Evolutionary conservation across 2,797 vertebrate genomes (phyloP), one percentile per base, ranked within the genome.

Genomic region (Sebastolobus alascanus): DNA sequence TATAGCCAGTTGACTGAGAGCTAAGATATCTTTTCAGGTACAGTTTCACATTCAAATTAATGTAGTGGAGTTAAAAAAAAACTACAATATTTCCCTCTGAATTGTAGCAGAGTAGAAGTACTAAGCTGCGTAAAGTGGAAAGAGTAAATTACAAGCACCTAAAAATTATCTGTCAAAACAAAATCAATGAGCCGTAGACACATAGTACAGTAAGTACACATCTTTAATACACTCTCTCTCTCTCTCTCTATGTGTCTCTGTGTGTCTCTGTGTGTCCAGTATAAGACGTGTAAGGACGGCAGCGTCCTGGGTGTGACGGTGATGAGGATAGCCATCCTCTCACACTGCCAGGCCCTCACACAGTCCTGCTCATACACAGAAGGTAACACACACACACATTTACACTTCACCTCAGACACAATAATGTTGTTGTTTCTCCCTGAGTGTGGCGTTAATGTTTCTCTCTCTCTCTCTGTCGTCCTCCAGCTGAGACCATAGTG

Each of bases 251-350:
- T 35, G 2, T 35, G 8, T 35, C 33, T 33, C 33, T 35, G 2
- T 9, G 1, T 20, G 11, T 35, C 27, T 37, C 1, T 56, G 58
- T 75, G 8, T 58, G 61, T 76, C 4, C 94, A 99, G 98, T 99
- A 99, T 80, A 99, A 99, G 94, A 99, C 98, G 0, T 99, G 98
- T 94, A 98, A 99, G 92, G 98, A 99, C 52, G 98, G 98, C 85
- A 98, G 98, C 6, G 98, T 99, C 73, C 96, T 99, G 4, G 98
- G 98, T 0, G 91, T 93, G 83, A 99, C 98, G 0, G 97, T 99
- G 92, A 98, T 96, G 18, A 96, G 98, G 90, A 97, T 96, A 12
- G 97, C 98, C 0, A 94, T 99, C 91, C 95, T 99, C 77, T 96
- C 97, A 1, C 98, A 99, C 90, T 99, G 98, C 92, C 98, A 99